These are phyloP conservation scores for Epinephelus fuscoguttatus DNA, from an alignment of 2,113 vertebrate genomes.

Conservation along the genomic window DNA sequence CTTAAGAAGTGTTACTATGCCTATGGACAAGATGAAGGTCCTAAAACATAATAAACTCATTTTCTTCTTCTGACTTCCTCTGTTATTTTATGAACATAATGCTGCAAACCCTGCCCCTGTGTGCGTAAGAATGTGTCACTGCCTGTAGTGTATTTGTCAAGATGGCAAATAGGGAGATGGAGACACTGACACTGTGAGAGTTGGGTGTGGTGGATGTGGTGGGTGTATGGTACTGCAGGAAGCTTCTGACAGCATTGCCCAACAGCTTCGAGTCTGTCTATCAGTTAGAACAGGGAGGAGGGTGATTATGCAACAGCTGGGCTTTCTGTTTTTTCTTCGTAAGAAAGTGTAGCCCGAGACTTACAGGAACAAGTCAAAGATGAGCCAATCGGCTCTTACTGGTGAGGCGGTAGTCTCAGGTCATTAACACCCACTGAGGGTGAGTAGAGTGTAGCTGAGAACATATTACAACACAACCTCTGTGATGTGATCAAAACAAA, in stretches of 20 bases:
- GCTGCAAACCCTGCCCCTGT: slow-evolving; percentile 14
- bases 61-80: too few relatives aligned
- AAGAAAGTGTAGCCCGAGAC: slow-evolving; percentile 8
- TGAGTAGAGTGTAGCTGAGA: not conserved
- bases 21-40: too few relatives aligned
- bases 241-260: slow-evolving; percentile 64
- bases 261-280: slow-evolving; percentile 46
- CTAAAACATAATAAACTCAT: too few relatives aligned
- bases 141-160: slow-evolving; percentile 13
- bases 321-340: slow-evolving; percentile 66
- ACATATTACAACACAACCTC: not conserved
- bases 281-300: slow-evolving; percentile 53
- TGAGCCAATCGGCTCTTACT: slow-evolving; percentile 43
- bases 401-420: not conserved
- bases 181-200: not conserved
- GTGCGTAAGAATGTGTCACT: not conserved
- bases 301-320: slow-evolving; percentile 54
- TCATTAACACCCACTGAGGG: not conserved
- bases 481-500: slow-evolving; percentile 23
- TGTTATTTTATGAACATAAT: too few relatives aligned
- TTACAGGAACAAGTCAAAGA: slow-evolving; percentile 48
- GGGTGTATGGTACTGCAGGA: not conserved
- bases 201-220: too few relatives aligned
- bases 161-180: slow-evolving; percentile 27
- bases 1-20: too few relatives aligned